A percentile compares a stretch with the other conserved stretches of the same genome.
phyloP scores from a whole-genome alignment of 2,113 vertebrate species.

The Chamaea fasciata region DNA sequence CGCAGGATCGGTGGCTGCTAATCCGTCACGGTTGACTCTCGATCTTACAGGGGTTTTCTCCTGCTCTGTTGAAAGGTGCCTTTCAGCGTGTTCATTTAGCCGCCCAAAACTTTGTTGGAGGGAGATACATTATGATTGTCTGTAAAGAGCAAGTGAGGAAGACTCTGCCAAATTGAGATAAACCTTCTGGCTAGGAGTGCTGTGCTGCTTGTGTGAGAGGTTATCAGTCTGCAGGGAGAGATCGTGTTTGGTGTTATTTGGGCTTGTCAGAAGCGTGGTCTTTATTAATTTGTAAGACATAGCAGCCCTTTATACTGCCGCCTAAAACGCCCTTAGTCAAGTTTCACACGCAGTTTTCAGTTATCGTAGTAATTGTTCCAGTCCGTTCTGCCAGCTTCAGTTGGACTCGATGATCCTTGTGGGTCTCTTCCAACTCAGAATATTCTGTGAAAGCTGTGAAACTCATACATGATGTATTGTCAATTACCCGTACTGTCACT shows the following conservation, averaged over 20 bases:
- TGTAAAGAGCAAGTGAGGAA: neutral
- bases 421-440: neutral
- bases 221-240: neutral
- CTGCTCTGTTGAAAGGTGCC: neutral
- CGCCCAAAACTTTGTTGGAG: neutral
- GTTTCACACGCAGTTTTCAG: neutral
- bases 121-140: too few species aligned
- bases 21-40: rapidly evolving
- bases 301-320: neutral
- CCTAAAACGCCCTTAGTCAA: neutral
- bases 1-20: rapidly evolving
- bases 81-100: neutral
- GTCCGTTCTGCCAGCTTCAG: neutral
- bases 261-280: neutral
- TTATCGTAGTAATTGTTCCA: neutral
- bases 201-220: neutral
- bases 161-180: neutral
- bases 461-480: neutral
- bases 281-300: neutral
- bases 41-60: neutral
- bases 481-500: rapidly evolving
- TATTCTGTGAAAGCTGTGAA: neutral
- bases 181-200: neutral
- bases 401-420: neutral
- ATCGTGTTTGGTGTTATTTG: neutral